Evolutionary conservation across 2,113 vertebrate species (phyloP).

Genomic region (western clawed frog (Xenopus tropicalis)): DNA sequence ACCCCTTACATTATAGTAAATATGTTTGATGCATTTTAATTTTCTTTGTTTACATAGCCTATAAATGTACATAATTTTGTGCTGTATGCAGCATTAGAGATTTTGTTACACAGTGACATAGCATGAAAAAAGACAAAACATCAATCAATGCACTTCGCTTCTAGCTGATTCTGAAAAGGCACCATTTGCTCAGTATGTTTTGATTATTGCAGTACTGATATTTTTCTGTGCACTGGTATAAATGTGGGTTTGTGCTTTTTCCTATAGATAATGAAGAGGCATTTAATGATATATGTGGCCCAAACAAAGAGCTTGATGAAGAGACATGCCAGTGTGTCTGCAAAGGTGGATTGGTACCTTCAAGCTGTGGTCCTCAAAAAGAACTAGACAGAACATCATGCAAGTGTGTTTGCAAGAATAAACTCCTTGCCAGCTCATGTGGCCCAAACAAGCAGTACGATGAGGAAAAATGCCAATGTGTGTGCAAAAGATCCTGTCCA

Average conservation of each 20-base stretch:
- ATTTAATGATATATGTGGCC: slow-evolving; percentile 76
- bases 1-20: too few relatives aligned
- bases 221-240: too few relatives aligned
- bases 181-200: too few relatives aligned
- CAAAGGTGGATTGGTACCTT: slow-evolving; percentile 59
- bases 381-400: slow-evolving; percentile 80
- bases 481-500: slow-evolving; percentile 80
- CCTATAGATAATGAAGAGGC: slow-evolving; percentile 64
- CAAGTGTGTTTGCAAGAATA: slow-evolving; percentile 82
- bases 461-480: slow-evolving; percentile 83
- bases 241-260: background rate
- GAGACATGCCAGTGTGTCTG: slow-evolving; percentile 91
- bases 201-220: too few relatives aligned
- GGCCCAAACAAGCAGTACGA: slow-evolving; percentile 78
- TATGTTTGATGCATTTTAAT: too few relatives aligned
- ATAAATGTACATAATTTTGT: too few relatives aligned
- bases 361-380: slow-evolving; percentile 76
- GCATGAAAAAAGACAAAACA: too few relatives aligned
- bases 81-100: too few relatives aligned
- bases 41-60: too few relatives aligned
- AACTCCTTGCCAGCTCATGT: slow-evolving; percentile 64
- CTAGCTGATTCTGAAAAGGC: too few relatives aligned
- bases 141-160: too few relatives aligned
- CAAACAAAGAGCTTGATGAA: slow-evolving; percentile 84
- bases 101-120: too few relatives aligned